Evolutionary conservation across 2,888 invertebrate species (phyloP), one percentile per base, ranked within the genome.

Genomic region (Mermis nigrescens): DNA sequence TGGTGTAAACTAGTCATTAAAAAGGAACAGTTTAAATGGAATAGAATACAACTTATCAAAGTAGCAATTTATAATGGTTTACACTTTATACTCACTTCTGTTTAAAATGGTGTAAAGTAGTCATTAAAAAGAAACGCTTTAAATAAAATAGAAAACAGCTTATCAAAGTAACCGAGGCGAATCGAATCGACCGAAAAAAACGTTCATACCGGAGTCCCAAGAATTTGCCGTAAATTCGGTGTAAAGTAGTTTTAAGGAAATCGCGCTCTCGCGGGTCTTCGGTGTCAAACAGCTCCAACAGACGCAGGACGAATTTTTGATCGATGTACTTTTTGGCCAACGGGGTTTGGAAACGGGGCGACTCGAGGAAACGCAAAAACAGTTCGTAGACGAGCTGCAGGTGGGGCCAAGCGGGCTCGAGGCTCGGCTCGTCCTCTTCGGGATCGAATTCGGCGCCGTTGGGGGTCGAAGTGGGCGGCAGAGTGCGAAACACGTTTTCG

Each of bases 161-260:
- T n/a, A n/a, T n/a, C n/a, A n/a, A n/a, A n/a, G n/a, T n/a, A n/a
- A n/a, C n/a, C n/a, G n/a, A n/a, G n/a, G n/a, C n/a, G n/a, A n/a
- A n/a, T n/a, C n/a, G n/a, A n/a, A n/a, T n/a, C n/a, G n/a, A n/a
- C n/a, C n/a, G n/a, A n/a, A n/a, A n/a, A n/a, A n/a, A n/a, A n/a
- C n/a, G 12, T 38, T 38, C 7, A 12, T 19, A 38, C 38, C 38
- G 7, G 38, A 92, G 81, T 61, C 90, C 90, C 69, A 94, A 80
- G 78, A 94, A 92, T 79, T 94, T 94, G 61, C 92, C 92, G 77
- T 94, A 94, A 79, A 94, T 91, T 77, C 92, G 83, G 80, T 94
- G 94, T 66, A 94, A 80, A 55, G 89, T 89, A n/a, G 92, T 94
- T 79, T 94, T 94, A 60, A 94, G 81, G 77, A 92, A 91, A 78